Conservation (phyloP, 2,797 vertebrate genomes). For the Somateria mollissima region DNA sequence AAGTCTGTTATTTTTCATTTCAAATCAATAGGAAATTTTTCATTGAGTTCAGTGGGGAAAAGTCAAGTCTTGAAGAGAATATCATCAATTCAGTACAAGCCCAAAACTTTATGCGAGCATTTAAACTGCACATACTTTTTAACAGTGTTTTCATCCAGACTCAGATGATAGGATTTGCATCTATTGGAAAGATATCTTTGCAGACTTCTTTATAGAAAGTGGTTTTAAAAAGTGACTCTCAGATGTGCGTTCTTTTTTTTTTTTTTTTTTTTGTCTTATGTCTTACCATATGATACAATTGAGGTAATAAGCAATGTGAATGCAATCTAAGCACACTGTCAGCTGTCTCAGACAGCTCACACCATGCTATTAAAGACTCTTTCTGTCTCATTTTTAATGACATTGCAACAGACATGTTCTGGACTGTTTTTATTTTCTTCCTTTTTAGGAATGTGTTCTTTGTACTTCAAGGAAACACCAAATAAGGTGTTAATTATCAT, state of each 20-base stretch:
- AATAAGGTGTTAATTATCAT: conserved; percentile 42
- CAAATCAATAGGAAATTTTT: neutral
- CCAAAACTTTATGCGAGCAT: neutral
- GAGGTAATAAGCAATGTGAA: neutral
- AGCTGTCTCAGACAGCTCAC: neutral
- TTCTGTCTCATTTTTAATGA: neutral
- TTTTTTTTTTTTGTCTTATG: conserved; percentile 15
- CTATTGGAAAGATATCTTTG: neutral
- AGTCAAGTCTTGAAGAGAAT: neutral
- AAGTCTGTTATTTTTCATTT: neutral
- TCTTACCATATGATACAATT: neutral
- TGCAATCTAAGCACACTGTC: neutral
- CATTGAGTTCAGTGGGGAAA: neutral
- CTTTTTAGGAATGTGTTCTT: neutral
- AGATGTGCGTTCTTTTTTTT: neutral
- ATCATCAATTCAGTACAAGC: neutral
- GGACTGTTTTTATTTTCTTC: conserved; percentile 21
- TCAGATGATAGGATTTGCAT: neutral
- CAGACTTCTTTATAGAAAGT: neutral
- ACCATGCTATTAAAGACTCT: neutral
- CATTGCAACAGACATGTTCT: conserved; percentile 14
- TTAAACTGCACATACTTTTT: neutral
- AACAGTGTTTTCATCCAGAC: neutral
- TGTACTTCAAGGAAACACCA: conserved; percentile 38
- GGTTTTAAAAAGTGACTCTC: neutral